Conservation (phyloP, 2,797 vertebrate species). For the Pangasius larnaudii region DNA sequence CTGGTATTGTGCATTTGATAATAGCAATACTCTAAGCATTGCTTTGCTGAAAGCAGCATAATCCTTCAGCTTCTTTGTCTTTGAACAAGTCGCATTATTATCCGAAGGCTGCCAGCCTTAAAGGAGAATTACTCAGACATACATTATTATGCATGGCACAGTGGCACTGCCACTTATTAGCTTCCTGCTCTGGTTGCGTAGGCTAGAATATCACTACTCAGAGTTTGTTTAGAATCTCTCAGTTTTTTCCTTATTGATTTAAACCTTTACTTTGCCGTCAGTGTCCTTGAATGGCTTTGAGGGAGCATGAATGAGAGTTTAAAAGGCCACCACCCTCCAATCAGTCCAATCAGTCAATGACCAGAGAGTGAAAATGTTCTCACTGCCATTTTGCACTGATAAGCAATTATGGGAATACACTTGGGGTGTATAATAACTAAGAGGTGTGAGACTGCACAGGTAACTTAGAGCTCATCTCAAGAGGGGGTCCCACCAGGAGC, state of each 20-base stretch:
- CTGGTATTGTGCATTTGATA: conserved; percentile 51
- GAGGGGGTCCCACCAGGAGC: conserved; percentile 49
- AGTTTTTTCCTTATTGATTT: conserved; percentile 64
- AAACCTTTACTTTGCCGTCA: conserved; percentile 63
- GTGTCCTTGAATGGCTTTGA: conserved; percentile 56
- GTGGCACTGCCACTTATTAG: conserved; percentile 68
- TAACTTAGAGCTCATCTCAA: conserved; percentile 55
- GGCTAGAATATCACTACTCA: conserved; percentile 58
- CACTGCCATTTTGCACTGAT: conserved; percentile 54
- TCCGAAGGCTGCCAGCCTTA: conserved; percentile 73
- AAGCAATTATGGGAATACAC: conserved; percentile 48
- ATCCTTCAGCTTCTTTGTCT: conserved; percentile 75
- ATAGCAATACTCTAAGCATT: conserved; percentile 64
- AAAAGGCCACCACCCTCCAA: conserved; percentile 39
- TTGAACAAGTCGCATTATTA: conserved; percentile 68
- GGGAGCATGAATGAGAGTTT: conserved; percentile 24
- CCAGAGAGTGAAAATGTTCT: conserved; percentile 23
- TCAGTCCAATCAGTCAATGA: conserved; percentile 52
- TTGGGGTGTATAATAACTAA: no score
- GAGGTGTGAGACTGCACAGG: conserved; percentile 52
- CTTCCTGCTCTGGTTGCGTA: conserved; percentile 63
- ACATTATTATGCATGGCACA: conserved; percentile 74
- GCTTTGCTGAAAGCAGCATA: conserved; percentile 73
- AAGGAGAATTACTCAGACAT: conserved; percentile 71
- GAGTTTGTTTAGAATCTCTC: conserved; percentile 63